These are phyloP conservation scores for Athalia cordata DNA, from an alignment of 2,888 invertebrate species.

Conservation along the genomic window DNA sequence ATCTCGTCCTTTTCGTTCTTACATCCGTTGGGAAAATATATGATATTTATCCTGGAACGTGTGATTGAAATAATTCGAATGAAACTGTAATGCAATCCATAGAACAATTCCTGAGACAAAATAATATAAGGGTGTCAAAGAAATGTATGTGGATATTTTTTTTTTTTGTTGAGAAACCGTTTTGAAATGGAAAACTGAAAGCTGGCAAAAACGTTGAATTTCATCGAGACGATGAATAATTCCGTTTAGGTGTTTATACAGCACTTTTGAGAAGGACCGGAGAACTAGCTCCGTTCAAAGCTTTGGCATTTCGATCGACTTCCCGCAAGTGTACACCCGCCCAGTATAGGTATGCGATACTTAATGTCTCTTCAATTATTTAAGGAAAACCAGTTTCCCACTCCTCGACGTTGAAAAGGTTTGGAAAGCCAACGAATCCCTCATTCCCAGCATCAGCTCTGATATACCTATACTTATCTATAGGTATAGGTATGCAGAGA, in stretches of 20 bases:
- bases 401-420: too few species aligned
- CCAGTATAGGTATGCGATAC: conserved; percentile 43
- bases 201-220: background rate
- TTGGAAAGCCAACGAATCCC: too few species aligned
- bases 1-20: background rate
- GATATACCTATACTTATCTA: too few species aligned
- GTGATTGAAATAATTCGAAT: too few species aligned
- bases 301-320: background rate
- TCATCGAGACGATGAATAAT: background rate
- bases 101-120: too few species aligned
- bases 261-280: background rate
- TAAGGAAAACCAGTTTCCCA: background rate
- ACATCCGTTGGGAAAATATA: too few species aligned
- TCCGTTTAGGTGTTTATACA: background rate
- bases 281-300: background rate
- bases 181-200: background rate
- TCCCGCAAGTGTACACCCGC: conserved; percentile 20
- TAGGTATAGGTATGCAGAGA: background rate
- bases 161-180: background rate
- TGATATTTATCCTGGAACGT: too few species aligned
- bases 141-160: too few species aligned
- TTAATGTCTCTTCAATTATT: conserved; percentile 30
- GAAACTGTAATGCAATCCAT: too few species aligned
- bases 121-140: too few species aligned
- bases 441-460: too few species aligned